Base-by-base conservation (phyloP, 2,797 vertebrate genomes). In the Xenopus petersii region DNA sequence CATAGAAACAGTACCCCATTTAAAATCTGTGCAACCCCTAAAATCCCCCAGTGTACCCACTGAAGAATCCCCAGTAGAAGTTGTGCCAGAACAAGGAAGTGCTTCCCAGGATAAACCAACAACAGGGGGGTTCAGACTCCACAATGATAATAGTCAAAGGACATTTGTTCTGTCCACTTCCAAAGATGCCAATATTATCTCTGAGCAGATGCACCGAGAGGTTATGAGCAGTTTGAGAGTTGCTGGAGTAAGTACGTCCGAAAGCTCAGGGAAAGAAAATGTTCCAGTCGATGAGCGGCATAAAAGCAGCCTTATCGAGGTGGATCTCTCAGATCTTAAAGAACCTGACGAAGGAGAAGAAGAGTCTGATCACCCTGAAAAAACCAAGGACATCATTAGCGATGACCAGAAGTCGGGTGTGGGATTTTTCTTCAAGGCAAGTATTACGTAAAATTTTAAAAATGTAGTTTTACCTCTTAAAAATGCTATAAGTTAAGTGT, bases 371-470 rank as follows among this genome's bases (percentile, higher is more conserved):
- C 83, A 75, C 67, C 81, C 73, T 2, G 90, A 89, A 2, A 71
- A 81, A 26, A 75, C 88, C 0, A 81, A 73, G 0, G 91, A 90
- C 15, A 76, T 81, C 10, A 80, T 83, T 2, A 95, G 95, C 5
- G 86, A 89, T 0, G 88, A 88, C 75, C 91, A 88, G 88, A 93
- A 93, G 83, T 91, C 93, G 1, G 95, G 91, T 54, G 84, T 99
- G 68, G 95, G 96, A 24, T 99, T 98, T 87, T 99, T 99, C 92
- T 91, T 92, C 82, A 99, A 98, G 95, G 98, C 97, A 83, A 84
- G 75, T 73, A 58, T 56, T 17, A 8, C 6, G 17, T 15, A 17
- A 8, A 2, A 30, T 30, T 21, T 30, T 1, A 30, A 30, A 30
- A 30, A 2, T 30, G 2, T 30, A 30, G 26, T 30, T 30, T 30